phyloP scores from a whole-genome alignment of 2,113 vertebrate species.

The Anser brachyrhynchus region DNA sequence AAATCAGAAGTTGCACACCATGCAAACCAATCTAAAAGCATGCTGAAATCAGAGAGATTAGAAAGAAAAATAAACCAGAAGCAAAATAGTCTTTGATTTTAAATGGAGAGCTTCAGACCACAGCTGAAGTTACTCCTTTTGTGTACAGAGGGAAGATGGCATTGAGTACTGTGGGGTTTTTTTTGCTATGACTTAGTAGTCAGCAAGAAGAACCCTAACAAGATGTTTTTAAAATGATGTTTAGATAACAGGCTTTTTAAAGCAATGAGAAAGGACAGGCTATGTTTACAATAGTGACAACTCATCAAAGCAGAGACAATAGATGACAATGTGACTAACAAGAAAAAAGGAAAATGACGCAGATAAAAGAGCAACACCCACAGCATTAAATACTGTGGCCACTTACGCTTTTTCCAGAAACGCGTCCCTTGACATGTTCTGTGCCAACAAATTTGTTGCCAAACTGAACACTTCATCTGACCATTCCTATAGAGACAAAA shows the following conservation, averaged over 20 bases:
- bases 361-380: constrained; percentile 61
- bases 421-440: constrained; percentile 95
- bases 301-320: constrained; percentile 68
- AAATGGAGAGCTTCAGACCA: neutral
- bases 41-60: neutral
- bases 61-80: neutral
- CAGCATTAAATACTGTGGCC: neutral
- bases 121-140: neutral
- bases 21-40: neutral
- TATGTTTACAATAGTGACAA: constrained; percentile 68
- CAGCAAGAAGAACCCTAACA: neutral
- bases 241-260: constrained; percentile 38
- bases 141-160: neutral
- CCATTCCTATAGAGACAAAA: constrained; percentile 88
- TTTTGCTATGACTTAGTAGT: neutral
- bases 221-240: neutral
- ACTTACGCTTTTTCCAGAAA: constrained; percentile 97
- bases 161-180: neutral
- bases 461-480: constrained; percentile 94
- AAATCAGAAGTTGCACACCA: neutral
- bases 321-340: constrained; percentile 50
- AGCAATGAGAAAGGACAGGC: constrained; percentile 43
- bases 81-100: neutral
- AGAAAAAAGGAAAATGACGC: constrained; percentile 71
- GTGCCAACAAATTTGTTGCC: constrained; percentile 93